Evolutionary conservation across 1,140 invertebrate species (phyloP), one percentile per base, ranked within the genome.

Genomic region (Drepana arcuata): DNA sequence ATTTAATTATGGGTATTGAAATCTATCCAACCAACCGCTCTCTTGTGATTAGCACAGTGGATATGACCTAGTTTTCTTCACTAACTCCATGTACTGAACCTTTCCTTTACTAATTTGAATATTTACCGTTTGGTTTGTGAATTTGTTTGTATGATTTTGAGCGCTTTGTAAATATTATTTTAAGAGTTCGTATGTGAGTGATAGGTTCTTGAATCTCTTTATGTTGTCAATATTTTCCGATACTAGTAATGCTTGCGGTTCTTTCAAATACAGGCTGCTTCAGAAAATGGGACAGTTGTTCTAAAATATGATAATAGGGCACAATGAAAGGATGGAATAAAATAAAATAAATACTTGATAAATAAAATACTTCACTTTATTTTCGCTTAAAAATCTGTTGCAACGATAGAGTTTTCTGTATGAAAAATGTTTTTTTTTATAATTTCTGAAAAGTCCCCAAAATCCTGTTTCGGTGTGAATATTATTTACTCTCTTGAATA

Each of bases 91-190:
- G 48, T 58, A 62, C 58, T 51, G 58, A 70, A 58, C 49, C 32
- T 41, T 52, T 46, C 55, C 47, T 41, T 59, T 53, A 58, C 48
- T 59, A 56, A 67, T 67, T 63, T 58, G 43, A 46, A 48, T 34
- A 42, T 40, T 61, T 52, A 56, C 48, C 49, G 41, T 56, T 41
- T 46, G 41, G 44, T 52, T 39, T 63, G 53, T 66, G 51, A 49
- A 54, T 67, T 70, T 75, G 55, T 54, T 63, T 77, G 77, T 73
- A 74, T 74, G 71, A 54, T 67, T 67, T 81, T 67, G 67, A 67
- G 56, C 50, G 69, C 63, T 77, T 61, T 81, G 74, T 81, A 81
- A 45, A 81, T 81, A 81, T 81, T 77, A 68, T 74, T 81, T 79
- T 78, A 78, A 71, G 71, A 64, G 66, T 79, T 70, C 56, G 70